These are phyloP conservation scores for Neodontobutis hainanensis DNA, from an alignment of 2,113 vertebrate genomes.

Conservation along the genomic window DNA sequence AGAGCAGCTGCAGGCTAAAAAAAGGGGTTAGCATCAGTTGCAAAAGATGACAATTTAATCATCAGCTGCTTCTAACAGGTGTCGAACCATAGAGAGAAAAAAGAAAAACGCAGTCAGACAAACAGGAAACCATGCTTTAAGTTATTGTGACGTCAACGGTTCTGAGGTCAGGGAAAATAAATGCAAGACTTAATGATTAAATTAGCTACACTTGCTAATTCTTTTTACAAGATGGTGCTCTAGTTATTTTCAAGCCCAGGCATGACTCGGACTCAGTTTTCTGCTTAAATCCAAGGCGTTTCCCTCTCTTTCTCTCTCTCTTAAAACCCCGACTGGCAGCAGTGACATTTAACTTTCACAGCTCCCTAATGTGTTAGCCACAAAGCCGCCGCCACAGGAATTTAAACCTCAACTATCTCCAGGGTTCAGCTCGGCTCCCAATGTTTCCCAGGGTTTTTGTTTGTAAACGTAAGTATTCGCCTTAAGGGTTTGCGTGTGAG, in stretches of 20 bases:
- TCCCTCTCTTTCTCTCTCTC: neutral
- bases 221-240: neutral
- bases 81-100: conserved; percentile 5
- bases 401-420: conserved; percentile 24
- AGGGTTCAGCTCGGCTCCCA: conserved; percentile 4
- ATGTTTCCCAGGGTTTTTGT: conserved; percentile 1
- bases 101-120: neutral
- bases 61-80: neutral
- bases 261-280: neutral
- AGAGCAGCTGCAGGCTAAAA: neutral
- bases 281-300: conserved; percentile 1
- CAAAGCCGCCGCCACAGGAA: conserved; percentile 28
- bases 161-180: neutral
- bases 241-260: conserved; percentile 2
- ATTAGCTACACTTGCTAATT: neutral
- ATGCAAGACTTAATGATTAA: neutral
- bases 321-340: neutral
- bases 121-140: conserved; percentile 13
- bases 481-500: no score
- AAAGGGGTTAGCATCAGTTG: neutral
- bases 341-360: conserved; percentile 31
- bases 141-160: neutral
- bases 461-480: neutral
- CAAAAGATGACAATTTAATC: neutral
- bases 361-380: conserved; percentile 25